Evolutionary conservation across 2,888 invertebrate species (phyloP), one percentile per base, ranked within the genome.

Genomic region (Trichopoda pennipes): DNA sequence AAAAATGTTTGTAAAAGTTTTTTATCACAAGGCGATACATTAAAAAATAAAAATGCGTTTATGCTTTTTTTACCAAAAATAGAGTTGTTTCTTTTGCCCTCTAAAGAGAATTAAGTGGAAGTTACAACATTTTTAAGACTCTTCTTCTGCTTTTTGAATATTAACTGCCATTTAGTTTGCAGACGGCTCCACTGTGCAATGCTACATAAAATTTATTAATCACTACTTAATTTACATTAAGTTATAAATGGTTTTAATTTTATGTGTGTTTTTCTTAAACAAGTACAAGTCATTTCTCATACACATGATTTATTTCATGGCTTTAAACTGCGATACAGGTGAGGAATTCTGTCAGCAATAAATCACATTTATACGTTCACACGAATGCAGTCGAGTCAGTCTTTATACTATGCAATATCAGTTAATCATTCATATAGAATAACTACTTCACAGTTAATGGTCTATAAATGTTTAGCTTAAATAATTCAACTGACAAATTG

Each of bases 331-430:
- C 60, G 47, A 47, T 47, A 53, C 68, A 76, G 69, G 69, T 69
- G 61, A 53, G 76, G 69, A 76, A 53, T 60, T 14, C 16, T 69
- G 69, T 76, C 61, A 69, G 60, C 53, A 47, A 76, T 76, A 61
- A 76, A 76, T 76, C 76, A 69, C 69, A 61, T 76, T 76, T 69
- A 10, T 35, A 35, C 35, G 9, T 10, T 35, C 35, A 8, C 42
- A 19, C 9, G 17, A 32, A 47, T 56, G n/a, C 44, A 55, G 17
- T 44, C 4, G 21, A 55, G 17, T 44, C 4, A 32, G 7, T 16
- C 35, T 56, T 44, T 19, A 35, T 74, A 16, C 14, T 64, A 12
- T 12, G 44, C 32, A 53, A 69, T 68, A 69, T 17, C 35, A 60
- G 21, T 44, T 61, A 35, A 60, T 68, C 28, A 58, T 58, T 51